Base-by-base conservation (phyloP, 2,888 invertebrate species). In the Tricholauxania praeusta region DNA sequence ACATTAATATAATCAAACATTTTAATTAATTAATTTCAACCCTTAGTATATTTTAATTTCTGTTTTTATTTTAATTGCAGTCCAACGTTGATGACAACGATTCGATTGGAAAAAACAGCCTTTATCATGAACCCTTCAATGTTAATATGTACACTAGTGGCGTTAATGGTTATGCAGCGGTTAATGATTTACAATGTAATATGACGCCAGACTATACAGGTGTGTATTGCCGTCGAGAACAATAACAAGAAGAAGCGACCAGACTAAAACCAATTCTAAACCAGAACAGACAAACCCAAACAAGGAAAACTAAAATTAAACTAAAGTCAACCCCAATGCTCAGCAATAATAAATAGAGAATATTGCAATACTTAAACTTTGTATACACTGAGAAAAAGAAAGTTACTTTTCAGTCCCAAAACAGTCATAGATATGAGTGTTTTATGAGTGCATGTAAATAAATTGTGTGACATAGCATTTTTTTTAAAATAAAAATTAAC, bases 181-280 rank as follows among this genome's bases (percentile, higher is more conserved):
- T 87, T 81, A 87, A 87, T 85, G 86, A 88, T 81, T 88, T 88
- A 80, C 86, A 88, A 75, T 87, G 88, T 80, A 88, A 88, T 79
- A 88, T 87, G 84, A 89, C 90, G 82, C 89, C 90, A 74, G 90
- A 90, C 84, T 90, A 90, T 84, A 89, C 90, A 86, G 90, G 90
- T 90, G 87, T 87, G 85, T 83, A 79, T 73, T 49, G 5, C 1
- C 19, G 48, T n/a, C 49, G 72, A 60, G 49, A 22, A 49, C 15
- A 62, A n/a, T 48, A 48, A 19, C 12, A 62, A 15, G 49, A 2
- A 52, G 14, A 3, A 8, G n/a, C 22, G 17, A 17, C 48, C 39
- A n/a, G 28, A 22, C 63, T 60, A 53, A 74, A 65, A 74, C 74
- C 72, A 64, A 64, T 65, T 73, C 47, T 62, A 70, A 63, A 71